phyloP scores from a whole-genome alignment of 2,888 invertebrate species.

The Hypselothyrea guttata region DNA sequence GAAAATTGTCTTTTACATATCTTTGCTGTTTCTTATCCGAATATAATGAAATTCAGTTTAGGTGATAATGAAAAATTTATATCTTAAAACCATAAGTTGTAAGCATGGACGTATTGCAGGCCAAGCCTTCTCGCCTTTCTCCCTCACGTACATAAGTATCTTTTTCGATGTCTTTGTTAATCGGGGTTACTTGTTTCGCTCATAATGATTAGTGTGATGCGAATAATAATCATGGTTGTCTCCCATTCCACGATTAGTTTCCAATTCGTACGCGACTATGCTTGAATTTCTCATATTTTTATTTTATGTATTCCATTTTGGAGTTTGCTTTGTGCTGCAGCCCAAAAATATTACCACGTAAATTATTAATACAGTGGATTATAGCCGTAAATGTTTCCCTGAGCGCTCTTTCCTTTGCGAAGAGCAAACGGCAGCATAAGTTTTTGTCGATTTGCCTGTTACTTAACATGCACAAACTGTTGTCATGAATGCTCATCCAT shows the following conservation, averaged over 20 bases:
- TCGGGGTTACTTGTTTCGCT: slow-evolving; percentile 5
- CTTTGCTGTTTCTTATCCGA: no score
- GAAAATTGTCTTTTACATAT: no score
- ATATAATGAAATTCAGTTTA: no score
- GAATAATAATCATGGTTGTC: slow-evolving; percentile 73
- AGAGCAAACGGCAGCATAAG: slow-evolving; percentile 30
- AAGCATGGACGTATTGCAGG: no score
- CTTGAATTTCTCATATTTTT: slow-evolving; percentile 37
- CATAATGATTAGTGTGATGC: slow-evolving; percentile 79
- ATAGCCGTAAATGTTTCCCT: slow-evolving; percentile 19
- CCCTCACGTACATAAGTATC: slow-evolving; percentile 3
- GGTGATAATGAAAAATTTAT: no score
- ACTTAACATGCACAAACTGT: slow-evolving; percentile 78
- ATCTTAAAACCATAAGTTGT: no score
- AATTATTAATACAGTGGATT: slow-evolving; percentile 76
- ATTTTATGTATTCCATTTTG: slow-evolving; percentile 49
- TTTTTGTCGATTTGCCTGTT: slow-evolving; percentile 68
- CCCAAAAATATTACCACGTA: slow-evolving; percentile 77
- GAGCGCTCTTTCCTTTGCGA: slow-evolving; percentile 2
- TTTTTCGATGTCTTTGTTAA: not conserved
- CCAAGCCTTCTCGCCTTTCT: slow-evolving; percentile 4
- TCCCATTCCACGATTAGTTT: slow-evolving; percentile 67
- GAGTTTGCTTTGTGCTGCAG: slow-evolving; percentile 33
- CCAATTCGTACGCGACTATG: slow-evolving; percentile 62
- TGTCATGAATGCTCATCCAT: slow-evolving; percentile 50